Conservation (phyloP, 92 coral and sea anemone species). For the Meandrina meandrites region DNA sequence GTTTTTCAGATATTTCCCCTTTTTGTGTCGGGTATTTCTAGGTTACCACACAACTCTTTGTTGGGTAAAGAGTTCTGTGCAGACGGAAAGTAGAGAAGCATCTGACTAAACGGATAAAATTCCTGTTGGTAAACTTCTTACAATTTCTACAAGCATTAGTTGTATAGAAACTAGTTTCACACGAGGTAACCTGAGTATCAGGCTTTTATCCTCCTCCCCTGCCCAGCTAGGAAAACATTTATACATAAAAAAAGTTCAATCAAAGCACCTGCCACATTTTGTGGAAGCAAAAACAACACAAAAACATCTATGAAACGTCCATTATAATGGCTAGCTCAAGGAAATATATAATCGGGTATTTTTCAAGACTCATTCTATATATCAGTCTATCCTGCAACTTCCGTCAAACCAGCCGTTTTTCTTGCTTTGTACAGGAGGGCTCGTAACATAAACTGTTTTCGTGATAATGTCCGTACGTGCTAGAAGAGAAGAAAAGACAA, state of each 20-base stretch:
- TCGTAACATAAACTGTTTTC: slow-evolving; percentile 94
- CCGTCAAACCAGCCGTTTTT: slow-evolving; percentile 90
- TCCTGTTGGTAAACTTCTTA: not conserved
- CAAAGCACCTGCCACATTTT: not conserved
- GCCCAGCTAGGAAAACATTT: not conserved
- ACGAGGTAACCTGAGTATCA: not conserved
- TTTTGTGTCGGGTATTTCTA: not conserved
- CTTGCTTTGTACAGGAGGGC: slow-evolving; percentile 95
- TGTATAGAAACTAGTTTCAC: not conserved
- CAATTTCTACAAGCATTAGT: not conserved
- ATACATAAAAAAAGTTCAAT: not conserved
- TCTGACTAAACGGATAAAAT: not conserved
- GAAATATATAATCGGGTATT: not conserved
- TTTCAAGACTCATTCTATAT: not conserved
- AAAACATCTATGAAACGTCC: not conserved
- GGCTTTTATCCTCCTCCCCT: not conserved
- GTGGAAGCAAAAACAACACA: not conserved
- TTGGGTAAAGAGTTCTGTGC: not conserved
- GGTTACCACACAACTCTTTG: not conserved
- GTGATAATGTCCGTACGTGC: slow-evolving; percentile 85
- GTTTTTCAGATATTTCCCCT: not conserved
- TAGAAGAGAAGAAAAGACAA: slow-evolving; percentile 39
- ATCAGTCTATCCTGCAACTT: slow-evolving; percentile 33
- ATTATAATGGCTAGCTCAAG: not conserved
- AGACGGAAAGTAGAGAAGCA: not conserved